Base-by-base conservation (phyloP, 2,888 invertebrate genomes). In the Mimas tiliae region DNA sequence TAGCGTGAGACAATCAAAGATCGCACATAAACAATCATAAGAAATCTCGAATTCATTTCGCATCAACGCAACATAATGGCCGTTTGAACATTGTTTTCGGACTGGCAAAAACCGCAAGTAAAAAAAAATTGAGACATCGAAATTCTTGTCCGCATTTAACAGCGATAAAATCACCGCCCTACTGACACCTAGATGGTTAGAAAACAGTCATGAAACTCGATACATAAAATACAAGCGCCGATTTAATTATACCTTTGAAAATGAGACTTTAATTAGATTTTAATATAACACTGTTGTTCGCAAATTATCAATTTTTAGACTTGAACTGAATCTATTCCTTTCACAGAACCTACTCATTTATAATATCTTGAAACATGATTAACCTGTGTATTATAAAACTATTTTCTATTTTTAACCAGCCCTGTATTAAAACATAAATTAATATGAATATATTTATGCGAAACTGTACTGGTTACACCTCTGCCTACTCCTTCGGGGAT, bases 61-160 rank as follows among this genome's bases (percentile, higher is more conserved):
- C 78, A 81, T 85, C 79, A 79, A 79, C 77, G 71, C 52, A 33
- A 52, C 52, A 74, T 87, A 88, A 87, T 87, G 83, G 82, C 81
- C 79, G 75, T 75, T 73, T 72, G 75, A 81, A 86, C 85, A 87
- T 83, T 84, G 84, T 86, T 84, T 84, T 78, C 71, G 70, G 74
- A 67, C 69, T 75, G 74, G 82, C 79, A 82, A 87, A 88, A 87
- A 86, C 79, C 79, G 72, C 69, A 79, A 67, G 71, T 74, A 78
- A 85, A 83, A 87, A 89, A 88, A 88, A 81, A 84, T 85, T 78
- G 81, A 87, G 83, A 88, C 87, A 85, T 89, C 84, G 77, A 87
- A 85, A 90, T 88, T 86, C 86, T 85, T 87, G 88, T 86, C 82
- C 87, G 85, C 85, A 86, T 91, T 92, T 90, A 88, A 81, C 76